A percentile compares a stretch with the other conserved stretches of the same genome.
Evolutionary conservation across 2,113 vertebrate genomes (phyloP).

Genomic region (Oceanodroma tethys): DNA sequence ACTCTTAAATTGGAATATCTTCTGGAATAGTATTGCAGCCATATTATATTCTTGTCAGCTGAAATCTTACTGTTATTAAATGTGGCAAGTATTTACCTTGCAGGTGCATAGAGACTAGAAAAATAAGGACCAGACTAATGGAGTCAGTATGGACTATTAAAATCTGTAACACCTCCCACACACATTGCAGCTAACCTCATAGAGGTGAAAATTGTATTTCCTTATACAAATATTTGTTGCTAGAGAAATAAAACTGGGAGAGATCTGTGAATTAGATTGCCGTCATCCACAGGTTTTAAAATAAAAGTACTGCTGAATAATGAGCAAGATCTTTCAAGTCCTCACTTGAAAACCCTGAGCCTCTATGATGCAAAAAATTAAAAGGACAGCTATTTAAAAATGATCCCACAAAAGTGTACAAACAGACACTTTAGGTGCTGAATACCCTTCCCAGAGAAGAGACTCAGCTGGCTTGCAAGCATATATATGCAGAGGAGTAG

Average conservation of each 20-base stretch:
- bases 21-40: background rate
- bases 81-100: background rate
- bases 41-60: background rate
- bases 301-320: background rate
- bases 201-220: background rate
- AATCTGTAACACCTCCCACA: background rate
- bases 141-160: background rate
- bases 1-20: background rate
- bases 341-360: background rate
- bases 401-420: background rate
- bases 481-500: background rate
- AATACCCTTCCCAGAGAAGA: background rate
- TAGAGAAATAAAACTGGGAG: background rate
- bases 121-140: background rate
- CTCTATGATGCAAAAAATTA: background rate
- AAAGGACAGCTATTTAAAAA: background rate
- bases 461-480: background rate
- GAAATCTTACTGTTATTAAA: background rate
- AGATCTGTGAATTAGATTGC: background rate
- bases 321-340: background rate
- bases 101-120: background rate
- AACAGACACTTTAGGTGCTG: background rate
- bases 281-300: background rate
- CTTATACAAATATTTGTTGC: background rate
- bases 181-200: background rate